phyloP scores from a whole-genome alignment of 2,888 invertebrate genomes.

The Periphyllus acericola region DNA sequence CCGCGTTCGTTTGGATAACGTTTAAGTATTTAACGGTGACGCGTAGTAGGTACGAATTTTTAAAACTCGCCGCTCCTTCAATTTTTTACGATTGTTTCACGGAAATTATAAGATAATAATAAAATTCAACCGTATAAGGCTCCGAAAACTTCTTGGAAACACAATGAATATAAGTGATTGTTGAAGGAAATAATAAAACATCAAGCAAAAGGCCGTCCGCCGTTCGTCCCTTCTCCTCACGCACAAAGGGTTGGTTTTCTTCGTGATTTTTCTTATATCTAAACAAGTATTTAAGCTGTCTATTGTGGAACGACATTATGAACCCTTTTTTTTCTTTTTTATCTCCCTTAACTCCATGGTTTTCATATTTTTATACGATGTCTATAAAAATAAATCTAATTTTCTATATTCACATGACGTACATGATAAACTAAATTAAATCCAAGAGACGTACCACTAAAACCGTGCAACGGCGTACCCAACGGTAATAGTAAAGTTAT shows the following conservation, averaged over 20 bases:
- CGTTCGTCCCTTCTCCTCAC: background rate
- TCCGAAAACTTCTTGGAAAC: background rate
- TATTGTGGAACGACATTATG: background rate
- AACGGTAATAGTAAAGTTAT: no score
- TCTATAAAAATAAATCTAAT: background rate
- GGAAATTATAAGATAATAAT: background rate
- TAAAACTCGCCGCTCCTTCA: no score
- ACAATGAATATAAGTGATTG: background rate
- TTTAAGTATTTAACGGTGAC: background rate
- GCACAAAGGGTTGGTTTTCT: slow-evolving; percentile 6
- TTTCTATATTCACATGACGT: background rate
- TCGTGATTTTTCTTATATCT: background rate
- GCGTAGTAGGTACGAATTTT: no score
- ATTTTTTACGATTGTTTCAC: background rate
- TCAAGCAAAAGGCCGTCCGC: background rate
- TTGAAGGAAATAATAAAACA: slow-evolving; percentile 19
- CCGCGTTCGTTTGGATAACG: background rate
- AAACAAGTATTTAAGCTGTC: background rate
- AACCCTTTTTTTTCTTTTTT: background rate
- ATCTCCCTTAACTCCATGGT: background rate
- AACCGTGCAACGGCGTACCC: background rate
- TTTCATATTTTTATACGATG: background rate
- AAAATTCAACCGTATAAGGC: background rate
- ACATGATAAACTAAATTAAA: background rate
- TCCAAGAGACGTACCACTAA: background rate